Percentiles rank a stretch among this genome's conserved stretches.
Conservation (phyloP, 2,113 vertebrate genomes). For the Pelobates fuscus region DNA sequence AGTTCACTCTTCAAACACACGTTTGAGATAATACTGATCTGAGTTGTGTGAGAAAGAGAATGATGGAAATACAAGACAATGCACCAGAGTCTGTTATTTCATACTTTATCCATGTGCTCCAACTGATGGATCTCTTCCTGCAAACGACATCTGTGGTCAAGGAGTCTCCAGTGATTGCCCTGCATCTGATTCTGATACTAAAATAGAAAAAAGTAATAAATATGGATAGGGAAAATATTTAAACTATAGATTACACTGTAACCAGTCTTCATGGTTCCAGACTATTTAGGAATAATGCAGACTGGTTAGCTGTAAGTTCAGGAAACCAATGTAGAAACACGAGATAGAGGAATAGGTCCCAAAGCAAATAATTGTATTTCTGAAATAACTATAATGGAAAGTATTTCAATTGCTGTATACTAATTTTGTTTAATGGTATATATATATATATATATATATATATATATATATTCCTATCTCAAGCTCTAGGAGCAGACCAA, state of each 20-base stretch:
- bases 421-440: too few species aligned
- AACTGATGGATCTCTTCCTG: neutral
- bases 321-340: neutral
- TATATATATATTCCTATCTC: too few species aligned
- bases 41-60: neutral
- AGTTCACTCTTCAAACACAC: too few species aligned
- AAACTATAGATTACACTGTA: too few species aligned
- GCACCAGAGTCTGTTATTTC: neutral
- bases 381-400: neutral
- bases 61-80: neutral
- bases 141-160: neutral
- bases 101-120: neutral
- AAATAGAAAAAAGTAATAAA: neutral
- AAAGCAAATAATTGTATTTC: neutral
- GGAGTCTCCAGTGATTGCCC: neutral
- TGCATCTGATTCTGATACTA: neutral
- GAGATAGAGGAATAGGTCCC: neutral
- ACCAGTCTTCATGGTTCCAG: neutral
- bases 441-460: too few species aligned
- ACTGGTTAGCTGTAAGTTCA: neutral
- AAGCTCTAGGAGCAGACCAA: neutral
- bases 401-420: neutral
- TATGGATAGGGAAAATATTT: too few species aligned
- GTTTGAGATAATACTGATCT: neutral
- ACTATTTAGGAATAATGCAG: neutral